These are phyloP conservation scores for Syngnathus acus DNA, from an alignment of 2,797 vertebrate genomes.

Conservation along the genomic window DNA sequence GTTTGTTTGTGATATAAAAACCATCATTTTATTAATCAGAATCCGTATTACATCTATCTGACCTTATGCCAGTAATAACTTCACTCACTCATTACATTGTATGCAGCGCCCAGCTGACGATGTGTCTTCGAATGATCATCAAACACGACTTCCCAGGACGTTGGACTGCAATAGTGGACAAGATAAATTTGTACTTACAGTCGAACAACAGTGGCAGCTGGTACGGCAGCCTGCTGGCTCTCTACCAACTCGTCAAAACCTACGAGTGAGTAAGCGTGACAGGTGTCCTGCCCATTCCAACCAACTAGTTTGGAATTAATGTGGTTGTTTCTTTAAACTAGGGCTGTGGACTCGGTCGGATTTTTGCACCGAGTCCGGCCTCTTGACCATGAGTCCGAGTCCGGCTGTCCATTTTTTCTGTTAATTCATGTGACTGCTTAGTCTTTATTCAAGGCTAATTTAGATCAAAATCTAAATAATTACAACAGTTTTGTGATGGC, in stretches of 20 bases:
- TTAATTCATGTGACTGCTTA: too few species aligned
- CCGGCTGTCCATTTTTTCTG: too few species aligned
- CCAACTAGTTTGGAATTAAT: not conserved
- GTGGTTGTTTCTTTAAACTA: not conserved
- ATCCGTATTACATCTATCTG: not conserved
- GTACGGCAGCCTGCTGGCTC: slow-evolving; percentile 89
- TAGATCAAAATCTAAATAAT: too few species aligned
- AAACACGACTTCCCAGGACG: slow-evolving; percentile 95
- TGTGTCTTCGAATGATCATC: slow-evolving; percentile 90
- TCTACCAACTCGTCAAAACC: slow-evolving; percentile 97
- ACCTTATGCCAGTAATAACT: not conserved
- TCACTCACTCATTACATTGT: not conserved
- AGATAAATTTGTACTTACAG: slow-evolving; percentile 85
- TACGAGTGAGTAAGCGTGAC: slow-evolving; percentile 82
- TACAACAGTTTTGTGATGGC: too few species aligned
- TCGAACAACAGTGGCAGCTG: slow-evolving; percentile 85
- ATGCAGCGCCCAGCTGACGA: slow-evolving; percentile 85
- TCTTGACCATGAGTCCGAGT: too few species aligned
- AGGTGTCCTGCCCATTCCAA: not conserved
- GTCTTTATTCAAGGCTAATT: too few species aligned
- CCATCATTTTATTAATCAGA: too few species aligned
- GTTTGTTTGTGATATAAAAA: too few species aligned
- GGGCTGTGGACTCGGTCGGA: too few species aligned
- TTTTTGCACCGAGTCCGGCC: too few species aligned
- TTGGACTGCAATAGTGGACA: slow-evolving; percentile 93